Base-by-base conservation (phyloP, 2,113 vertebrate genomes). In the Sebastes fasciatus region DNA sequence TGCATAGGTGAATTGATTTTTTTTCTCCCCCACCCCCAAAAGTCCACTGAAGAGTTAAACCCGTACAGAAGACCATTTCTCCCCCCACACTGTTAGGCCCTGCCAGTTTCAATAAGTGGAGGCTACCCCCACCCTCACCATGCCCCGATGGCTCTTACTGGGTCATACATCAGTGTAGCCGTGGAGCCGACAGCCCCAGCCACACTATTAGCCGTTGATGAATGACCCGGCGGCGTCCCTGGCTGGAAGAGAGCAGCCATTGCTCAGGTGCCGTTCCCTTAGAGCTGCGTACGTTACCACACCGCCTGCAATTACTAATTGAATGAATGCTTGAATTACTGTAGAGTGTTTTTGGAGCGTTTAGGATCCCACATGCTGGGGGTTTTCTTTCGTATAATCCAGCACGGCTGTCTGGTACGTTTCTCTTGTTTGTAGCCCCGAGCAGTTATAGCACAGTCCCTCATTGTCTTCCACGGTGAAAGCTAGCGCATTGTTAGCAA, bases 91-190 rank as follows among this genome's bases (percentile, higher is more conserved):
- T 23, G 66, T 83, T 63, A 77, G 26, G 76, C 75, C 68, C 71
- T 79, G 90, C 72, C 87, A 82, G 82, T 75, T 91, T 82, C 69
- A 90, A 86, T 89, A 87, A 91, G 86, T 80, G 77, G 80, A 80
- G 45, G 5, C 71, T 69, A 40, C 13, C 5, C 21, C 45, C 2
- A 13, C 16, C n/a, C 46, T 51, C 80, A 60, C 48, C 13, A 6
- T 63, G 74, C 74, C 26, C 74, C 65, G 77, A 83, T 85, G 26
- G 62, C 85, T 67, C 74, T 84, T 89, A 84, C 76, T 74, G 64
- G 77, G 86, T 67, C 80, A 90, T 93, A 84, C 85, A 92, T 94
- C 92, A 89, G 65, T 60, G 73, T 83, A 83, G 69, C 81, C 0
- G n/a, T 70, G 79, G 74, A 86, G 64, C 17, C 46, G 61, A 90